These are phyloP conservation scores for Drosophila simulans DNA, from an alignment of 1,140 invertebrate genomes.

Conservation along the genomic window DNA sequence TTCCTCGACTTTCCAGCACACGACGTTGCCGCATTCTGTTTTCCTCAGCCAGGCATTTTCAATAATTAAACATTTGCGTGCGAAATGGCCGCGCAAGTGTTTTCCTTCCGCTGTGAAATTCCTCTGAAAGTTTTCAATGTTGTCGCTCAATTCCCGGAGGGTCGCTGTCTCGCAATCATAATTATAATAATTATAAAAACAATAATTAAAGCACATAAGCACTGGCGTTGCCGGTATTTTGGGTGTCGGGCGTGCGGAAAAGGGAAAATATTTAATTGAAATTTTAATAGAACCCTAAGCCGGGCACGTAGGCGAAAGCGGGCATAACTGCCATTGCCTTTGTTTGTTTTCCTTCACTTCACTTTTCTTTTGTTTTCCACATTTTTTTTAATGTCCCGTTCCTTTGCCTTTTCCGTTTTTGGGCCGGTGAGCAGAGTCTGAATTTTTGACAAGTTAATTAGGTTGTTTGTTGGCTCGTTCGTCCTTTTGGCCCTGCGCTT, in stretches of 20 bases:
- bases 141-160: constrained; percentile 25
- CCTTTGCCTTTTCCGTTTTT: constrained; percentile 11
- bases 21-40: constrained; percentile 1
- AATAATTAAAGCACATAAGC: constrained; percentile 59
- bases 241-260: constrained; percentile 2
- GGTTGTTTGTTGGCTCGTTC: constrained; percentile 54
- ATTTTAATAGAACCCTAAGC: constrained; percentile 75
- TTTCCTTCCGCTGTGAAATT: constrained; percentile 7
- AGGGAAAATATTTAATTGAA: constrained; percentile 67
- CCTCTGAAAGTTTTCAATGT: constrained; percentile 17
- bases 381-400: not conserved
- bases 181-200: constrained; percentile 75
- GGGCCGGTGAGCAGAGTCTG: constrained; percentile 43
- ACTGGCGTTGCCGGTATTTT: constrained; percentile 9
- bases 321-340: constrained; percentile 16
- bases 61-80: constrained; percentile 52
- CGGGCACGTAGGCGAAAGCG: constrained; percentile 47
- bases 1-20: not conserved
- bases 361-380: constrained; percentile 24
- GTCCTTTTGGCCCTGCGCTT: not conserved
- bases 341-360: constrained; percentile 12
- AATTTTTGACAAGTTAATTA: constrained; percentile 78
- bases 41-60: constrained; percentile 20
- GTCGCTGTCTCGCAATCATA: constrained; percentile 54
- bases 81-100: constrained; percentile 24